These are phyloP conservation scores for Nasonia giraulti DNA, from an alignment of 1,140 invertebrate genomes.

Conservation along the genomic window DNA sequence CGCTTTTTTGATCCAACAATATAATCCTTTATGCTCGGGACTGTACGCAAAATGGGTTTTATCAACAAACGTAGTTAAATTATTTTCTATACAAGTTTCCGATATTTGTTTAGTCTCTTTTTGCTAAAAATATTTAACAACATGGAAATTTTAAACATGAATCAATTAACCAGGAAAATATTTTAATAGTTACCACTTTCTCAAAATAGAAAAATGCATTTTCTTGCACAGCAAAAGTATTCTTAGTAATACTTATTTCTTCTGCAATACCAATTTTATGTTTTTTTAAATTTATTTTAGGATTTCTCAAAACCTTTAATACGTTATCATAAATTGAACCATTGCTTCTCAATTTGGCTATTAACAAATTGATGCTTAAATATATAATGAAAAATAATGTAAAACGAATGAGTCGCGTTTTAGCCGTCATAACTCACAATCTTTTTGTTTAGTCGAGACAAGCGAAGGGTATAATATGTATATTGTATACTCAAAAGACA, in stretches of 20 bases:
- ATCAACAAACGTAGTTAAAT: conserved; percentile 59
- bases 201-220: not conserved
- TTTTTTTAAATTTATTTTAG: not conserved
- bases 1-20: conserved; percentile 73
- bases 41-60: conserved; percentile 68
- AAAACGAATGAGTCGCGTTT: conserved; percentile 19
- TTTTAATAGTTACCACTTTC: not conserved
- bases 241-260: not conserved
- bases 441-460: not conserved
- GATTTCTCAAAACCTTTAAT: conserved; percentile 24
- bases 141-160: too few species aligned
- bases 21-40: conserved; percentile 62
- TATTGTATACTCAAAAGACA: not conserved
- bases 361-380: conserved; percentile 29
- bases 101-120: conserved; percentile 56
- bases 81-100: conserved; percentile 65
- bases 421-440: conserved; percentile 2
- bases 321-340: conserved; percentile 1
- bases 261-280: not conserved
- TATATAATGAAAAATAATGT: conserved; percentile 36
- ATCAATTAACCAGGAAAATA: too few species aligned
- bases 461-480: not conserved
- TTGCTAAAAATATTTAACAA: conserved; percentile 47
- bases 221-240: too few species aligned
- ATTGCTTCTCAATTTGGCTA: conserved; percentile 36